phyloP scores from a whole-genome alignment of 2,888 invertebrate genomes.

The Sesamia inferens region DNA sequence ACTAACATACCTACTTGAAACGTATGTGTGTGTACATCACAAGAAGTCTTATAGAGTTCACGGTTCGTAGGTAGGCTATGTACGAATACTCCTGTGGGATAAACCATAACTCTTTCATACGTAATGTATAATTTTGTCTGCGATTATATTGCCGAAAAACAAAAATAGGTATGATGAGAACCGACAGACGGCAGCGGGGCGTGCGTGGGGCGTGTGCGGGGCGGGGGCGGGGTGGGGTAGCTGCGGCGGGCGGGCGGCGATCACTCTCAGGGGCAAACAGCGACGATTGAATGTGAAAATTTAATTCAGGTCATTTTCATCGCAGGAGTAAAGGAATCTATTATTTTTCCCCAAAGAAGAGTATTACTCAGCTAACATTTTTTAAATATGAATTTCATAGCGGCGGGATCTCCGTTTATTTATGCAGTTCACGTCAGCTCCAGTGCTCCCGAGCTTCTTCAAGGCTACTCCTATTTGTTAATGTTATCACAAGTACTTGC shows the following conservation, averaged over 20 bases:
- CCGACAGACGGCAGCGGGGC: conserved; percentile 67
- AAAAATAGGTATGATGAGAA: conserved; percentile 77
- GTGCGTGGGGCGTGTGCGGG: conserved; percentile 52
- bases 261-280: conserved; percentile 85
- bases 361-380: conserved; percentile 80
- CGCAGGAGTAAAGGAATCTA: conserved; percentile 80
- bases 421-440: conserved; percentile 67
- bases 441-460: conserved; percentile 45
- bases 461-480: conserved; percentile 61
- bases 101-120: conserved; percentile 39
- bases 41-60: conserved; percentile 15
- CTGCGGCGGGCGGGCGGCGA: conserved; percentile 72
- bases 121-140: conserved; percentile 54
- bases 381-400: conserved; percentile 69
- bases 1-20: not conserved
- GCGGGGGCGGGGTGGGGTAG: conserved; percentile 62
- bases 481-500: conserved; percentile 65
- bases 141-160: conserved; percentile 64
- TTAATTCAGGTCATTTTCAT: conserved; percentile 88
- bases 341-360: conserved; percentile 83
- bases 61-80: not conserved
- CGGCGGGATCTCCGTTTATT: conserved; percentile 61
- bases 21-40: conserved; percentile 10
- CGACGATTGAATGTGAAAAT: conserved; percentile 89
- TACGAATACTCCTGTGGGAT: conserved; percentile 18